Conservation (phyloP, 2,113 vertebrate genomes). For the Callipepla californica region DNA sequence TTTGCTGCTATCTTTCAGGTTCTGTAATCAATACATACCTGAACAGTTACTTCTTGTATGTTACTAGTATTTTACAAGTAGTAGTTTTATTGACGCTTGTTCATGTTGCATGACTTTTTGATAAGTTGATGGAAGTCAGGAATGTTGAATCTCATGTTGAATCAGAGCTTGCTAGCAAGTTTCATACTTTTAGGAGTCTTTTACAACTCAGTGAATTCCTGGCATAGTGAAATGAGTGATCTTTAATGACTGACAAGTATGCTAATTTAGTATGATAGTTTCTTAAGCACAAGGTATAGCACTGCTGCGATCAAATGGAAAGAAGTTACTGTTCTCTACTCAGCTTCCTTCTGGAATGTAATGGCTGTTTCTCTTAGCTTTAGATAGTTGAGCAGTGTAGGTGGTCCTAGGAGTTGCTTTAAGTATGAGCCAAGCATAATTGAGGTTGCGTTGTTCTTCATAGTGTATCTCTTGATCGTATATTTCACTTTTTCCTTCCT, state of each 20-base stretch:
- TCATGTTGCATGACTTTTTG: not conserved
- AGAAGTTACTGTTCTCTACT: not conserved
- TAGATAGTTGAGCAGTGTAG: not conserved
- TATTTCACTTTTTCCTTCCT: not conserved
- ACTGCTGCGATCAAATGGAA: not conserved
- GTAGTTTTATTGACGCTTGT: not conserved
- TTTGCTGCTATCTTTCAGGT: not conserved
- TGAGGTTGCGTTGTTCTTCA: not conserved
- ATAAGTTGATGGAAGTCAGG: not conserved
- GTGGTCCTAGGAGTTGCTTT: not conserved
- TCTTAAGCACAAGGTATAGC: accelerated
- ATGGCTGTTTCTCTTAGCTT: not conserved
- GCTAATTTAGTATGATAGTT: not conserved
- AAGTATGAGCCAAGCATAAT: not conserved
- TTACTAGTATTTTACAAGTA: not conserved
- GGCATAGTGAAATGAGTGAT: not conserved
- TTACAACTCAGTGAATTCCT: not conserved
- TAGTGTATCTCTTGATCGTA: not conserved
- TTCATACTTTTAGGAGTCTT: not conserved
- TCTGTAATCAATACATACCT: not conserved
- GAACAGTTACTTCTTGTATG: not conserved
- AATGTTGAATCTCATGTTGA: not conserved
- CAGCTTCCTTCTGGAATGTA: not conserved
- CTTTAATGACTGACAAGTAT: not conserved
- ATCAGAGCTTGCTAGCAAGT: not conserved